These are phyloP conservation scores for Helostoma temminkii DNA, from an alignment of 2,797 vertebrate species.

Conservation along the genomic window DNA sequence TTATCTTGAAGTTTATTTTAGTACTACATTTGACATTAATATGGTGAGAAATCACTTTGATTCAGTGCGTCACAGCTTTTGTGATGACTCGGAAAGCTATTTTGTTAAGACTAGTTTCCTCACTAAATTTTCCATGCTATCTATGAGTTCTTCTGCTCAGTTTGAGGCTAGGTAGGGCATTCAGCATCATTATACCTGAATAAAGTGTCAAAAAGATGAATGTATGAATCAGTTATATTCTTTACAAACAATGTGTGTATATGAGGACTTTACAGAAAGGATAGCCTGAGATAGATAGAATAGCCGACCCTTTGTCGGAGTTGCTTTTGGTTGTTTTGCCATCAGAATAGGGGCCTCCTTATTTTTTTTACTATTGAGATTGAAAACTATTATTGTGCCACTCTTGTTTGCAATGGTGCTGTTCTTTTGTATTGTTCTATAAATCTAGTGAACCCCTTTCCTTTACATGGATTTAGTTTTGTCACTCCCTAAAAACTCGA, in stretches of 20 bases:
- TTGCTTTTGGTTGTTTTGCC: constrained; percentile 30
- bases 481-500: too few relatives aligned
- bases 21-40: constrained; percentile 67
- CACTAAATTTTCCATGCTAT: constrained; percentile 53
- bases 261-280: neutral
- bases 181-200: constrained; percentile 32
- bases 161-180: constrained; percentile 46
- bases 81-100: constrained; percentile 54
- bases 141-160: constrained; percentile 33
- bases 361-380: too few relatives aligned
- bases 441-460: too few relatives aligned
- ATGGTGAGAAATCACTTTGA: constrained; percentile 68
- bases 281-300: constrained; percentile 8
- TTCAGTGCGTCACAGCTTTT: constrained; percentile 51
- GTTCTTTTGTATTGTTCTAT: too few relatives aligned
- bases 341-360: neutral
- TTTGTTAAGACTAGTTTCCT: constrained; percentile 58
- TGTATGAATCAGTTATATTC: too few relatives aligned
- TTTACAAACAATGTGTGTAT: neutral
- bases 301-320: constrained; percentile 5
- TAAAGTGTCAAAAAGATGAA: constrained; percentile 16
- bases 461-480: too few relatives aligned
- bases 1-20: constrained; percentile 47
- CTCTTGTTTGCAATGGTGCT: too few relatives aligned
- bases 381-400: too few relatives aligned